Evolutionary conservation across 2,888 invertebrate species (phyloP).

Genomic region (Platycheirus rosarum): DNA sequence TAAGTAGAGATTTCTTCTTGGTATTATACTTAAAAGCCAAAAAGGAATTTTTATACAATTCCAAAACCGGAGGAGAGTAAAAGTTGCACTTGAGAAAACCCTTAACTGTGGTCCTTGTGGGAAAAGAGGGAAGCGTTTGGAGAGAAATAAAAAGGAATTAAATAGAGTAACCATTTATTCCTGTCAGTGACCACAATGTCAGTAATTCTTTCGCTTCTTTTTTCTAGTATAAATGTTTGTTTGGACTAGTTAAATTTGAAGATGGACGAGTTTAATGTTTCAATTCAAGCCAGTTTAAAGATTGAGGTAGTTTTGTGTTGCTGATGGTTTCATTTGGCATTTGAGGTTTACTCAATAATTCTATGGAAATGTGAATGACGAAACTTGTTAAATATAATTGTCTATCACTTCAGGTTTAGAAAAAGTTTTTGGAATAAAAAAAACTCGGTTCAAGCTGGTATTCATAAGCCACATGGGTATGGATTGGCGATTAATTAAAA

Average conservation of each 20-base stretch:
- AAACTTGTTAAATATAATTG: too few species aligned
- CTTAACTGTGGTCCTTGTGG: neutral
- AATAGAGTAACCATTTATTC: slow-evolving; percentile 64
- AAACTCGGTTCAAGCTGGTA: too few species aligned
- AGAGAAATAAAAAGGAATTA: slow-evolving; percentile 45
- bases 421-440: too few species aligned
- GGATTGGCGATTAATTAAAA: too few species aligned
- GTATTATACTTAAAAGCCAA: slow-evolving; percentile 30
- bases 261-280: neutral
- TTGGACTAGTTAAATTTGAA: slow-evolving; percentile 13
- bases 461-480: too few species aligned
- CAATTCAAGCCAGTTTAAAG: neutral
- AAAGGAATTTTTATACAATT: slow-evolving; percentile 53
- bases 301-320: neutral
- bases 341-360: too few species aligned
- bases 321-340: neutral
- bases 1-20: slow-evolving; percentile 46
- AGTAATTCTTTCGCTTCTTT: slow-evolving; percentile 8
- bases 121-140: neutral
- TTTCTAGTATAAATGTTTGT: slow-evolving; percentile 33
- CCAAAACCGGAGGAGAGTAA: slow-evolving; percentile 15
- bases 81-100: slow-evolving; percentile 8
- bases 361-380: too few species aligned
- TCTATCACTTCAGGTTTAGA: too few species aligned
- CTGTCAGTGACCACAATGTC: slow-evolving; percentile 58